Evolutionary conservation across 2,113 vertebrate species (phyloP).

Genomic region (Taurulus bubalis): DNA sequence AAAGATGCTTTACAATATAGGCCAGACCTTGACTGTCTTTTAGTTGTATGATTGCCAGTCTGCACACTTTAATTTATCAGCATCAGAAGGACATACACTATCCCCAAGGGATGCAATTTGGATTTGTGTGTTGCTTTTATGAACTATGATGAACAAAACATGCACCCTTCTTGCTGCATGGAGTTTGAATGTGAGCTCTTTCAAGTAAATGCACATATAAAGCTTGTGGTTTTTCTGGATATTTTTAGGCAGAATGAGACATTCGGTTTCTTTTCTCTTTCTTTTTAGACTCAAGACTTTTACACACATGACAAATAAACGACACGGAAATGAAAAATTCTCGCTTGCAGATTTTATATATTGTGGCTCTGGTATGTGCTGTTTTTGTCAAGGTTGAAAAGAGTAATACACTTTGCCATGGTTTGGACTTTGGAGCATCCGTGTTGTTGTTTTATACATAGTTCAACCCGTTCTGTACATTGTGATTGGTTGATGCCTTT

Average conservation of each 20-base stretch:
- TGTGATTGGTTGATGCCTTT: not conserved
- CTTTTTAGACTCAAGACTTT: not conserved
- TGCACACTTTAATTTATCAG: slow-evolving; percentile 76
- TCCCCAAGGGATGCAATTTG: slow-evolving; percentile 61
- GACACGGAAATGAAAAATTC: not conserved
- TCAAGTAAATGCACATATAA: slow-evolving; percentile 4
- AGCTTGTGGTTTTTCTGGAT: not conserved
- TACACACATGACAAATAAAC: not conserved
- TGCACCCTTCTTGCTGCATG: slow-evolving; percentile 15
- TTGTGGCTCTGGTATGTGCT: not conserved
- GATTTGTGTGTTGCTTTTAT: slow-evolving; percentile 58
- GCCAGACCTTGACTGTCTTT: slow-evolving; percentile 79
- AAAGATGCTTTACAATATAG: slow-evolving; percentile 72
- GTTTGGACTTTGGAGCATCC: not conserved
- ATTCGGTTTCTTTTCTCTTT: not conserved
- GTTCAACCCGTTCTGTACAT: not conserved
- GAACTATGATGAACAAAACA: slow-evolving; percentile 62
- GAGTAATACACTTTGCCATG: not conserved
- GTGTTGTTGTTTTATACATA: not conserved
- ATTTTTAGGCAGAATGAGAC: not conserved
- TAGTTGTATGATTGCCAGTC: slow-evolving; percentile 72
- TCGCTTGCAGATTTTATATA: not conserved
- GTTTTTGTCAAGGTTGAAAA: not conserved
- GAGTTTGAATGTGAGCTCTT: slow-evolving; percentile 14
- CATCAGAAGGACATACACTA: slow-evolving; percentile 64